These are phyloP conservation scores for Quiscalus mexicanus DNA, from an alignment of 2,113 vertebrate species.

Conservation along the genomic window DNA sequence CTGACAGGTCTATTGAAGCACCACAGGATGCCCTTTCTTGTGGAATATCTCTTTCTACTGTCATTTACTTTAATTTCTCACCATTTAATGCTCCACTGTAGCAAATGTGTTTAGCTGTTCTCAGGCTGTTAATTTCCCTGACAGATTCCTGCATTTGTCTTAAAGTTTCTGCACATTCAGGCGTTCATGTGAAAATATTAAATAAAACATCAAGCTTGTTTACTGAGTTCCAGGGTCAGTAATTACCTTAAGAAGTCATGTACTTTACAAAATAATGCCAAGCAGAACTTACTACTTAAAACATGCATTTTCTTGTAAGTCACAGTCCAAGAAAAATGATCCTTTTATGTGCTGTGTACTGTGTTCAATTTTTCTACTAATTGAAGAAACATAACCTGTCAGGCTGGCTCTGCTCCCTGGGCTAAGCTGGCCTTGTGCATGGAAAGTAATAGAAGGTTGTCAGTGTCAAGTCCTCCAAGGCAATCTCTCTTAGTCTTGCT, in stretches of 20 bases:
- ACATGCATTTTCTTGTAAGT: not conserved
- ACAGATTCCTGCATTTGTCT: not conserved
- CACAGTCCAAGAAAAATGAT: not conserved
- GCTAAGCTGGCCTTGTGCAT: not conserved
- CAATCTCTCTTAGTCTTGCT: not conserved
- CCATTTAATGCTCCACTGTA: not conserved
- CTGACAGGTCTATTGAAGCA: not conserved
- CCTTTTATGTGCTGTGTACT: not conserved
- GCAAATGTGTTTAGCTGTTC: not conserved
- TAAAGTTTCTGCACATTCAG: not conserved
- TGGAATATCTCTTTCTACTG: not conserved
- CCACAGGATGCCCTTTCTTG: accelerated
- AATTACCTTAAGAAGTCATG: not conserved
- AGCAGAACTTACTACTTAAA: not conserved
- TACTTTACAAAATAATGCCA: not conserved
- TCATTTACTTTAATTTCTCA: not conserved
- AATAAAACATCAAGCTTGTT: not conserved
- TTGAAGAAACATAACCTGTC: not conserved
- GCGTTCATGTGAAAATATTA: not conserved
- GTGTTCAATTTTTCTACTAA: not conserved
- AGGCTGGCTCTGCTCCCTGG: not conserved
- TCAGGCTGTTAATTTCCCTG: not conserved
- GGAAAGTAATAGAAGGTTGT: not conserved
- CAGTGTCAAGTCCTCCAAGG: not conserved
- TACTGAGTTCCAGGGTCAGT: not conserved